Evolutionary conservation across 2,888 invertebrate species (phyloP).

Genomic region (Leucophenga montana): DNA sequence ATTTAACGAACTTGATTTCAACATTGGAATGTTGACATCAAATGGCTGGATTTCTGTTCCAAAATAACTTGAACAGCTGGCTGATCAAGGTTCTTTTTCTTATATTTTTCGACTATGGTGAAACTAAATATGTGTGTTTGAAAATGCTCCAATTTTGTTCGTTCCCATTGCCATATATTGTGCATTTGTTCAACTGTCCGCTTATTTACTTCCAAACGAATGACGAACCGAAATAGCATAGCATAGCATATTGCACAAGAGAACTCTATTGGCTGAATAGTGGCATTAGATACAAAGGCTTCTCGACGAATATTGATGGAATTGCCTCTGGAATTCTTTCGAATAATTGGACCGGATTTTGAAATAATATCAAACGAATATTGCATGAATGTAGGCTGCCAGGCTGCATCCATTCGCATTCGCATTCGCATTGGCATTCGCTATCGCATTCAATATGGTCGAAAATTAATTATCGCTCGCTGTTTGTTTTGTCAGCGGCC

Average conservation of each 20-base stretch:
- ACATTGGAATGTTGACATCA: constrained; percentile 6
- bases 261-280: neutral
- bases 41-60: neutral
- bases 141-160: constrained; percentile 18
- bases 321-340: constrained; percentile 25
- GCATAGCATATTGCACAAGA: neutral
- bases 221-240: constrained; percentile 1
- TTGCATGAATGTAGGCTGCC: neutral
- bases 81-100: neutral
- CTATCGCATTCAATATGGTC: constrained; percentile 26
- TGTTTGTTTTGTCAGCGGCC: constrained; percentile 12
- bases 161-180: constrained; percentile 6
- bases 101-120: no score
- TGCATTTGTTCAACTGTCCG: neutral
- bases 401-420: neutral
- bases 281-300: neutral
- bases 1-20: constrained; percentile 18
- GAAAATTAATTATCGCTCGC: constrained; percentile 27
- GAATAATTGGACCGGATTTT: constrained; percentile 30
- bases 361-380: constrained; percentile 3
- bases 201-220: neutral
- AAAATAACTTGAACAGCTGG: neutral
- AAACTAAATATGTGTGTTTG: neutral
- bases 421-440: neutral
- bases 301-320: constrained; percentile 25